A percentile compares a stretch with the other conserved stretches of the same genome.
Conservation (phyloP, 2,113 vertebrate species). For the Corynorhinus townsendii region DNA sequence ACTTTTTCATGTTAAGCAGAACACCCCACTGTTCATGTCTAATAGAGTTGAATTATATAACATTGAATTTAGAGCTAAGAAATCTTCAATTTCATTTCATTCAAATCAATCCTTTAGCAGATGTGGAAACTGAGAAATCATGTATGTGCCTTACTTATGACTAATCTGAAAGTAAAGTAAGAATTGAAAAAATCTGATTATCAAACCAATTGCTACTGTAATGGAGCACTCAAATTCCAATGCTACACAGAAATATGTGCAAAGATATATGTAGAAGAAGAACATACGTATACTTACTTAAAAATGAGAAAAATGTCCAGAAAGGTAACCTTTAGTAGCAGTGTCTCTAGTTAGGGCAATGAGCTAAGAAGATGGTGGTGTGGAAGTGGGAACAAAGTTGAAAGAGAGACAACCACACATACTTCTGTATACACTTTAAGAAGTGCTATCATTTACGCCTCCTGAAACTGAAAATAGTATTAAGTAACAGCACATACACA, state of each 20-base stretch:
- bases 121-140: neutral
- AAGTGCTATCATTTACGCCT: neutral
- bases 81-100: neutral
- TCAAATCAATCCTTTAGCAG: neutral
- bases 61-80: neutral
- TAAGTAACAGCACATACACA: neutral
- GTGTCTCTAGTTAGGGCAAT: neutral
- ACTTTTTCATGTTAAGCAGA: neutral
- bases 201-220: neutral
- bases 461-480: neutral
- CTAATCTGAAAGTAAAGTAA: constrained; percentile 9
- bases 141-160: neutral
- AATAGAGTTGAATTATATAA: neutral
- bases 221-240: neutral
- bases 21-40: neutral
- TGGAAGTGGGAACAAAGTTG: rapidly evolving
- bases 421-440: neutral
- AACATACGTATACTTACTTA: neutral
- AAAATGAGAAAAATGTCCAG: neutral
- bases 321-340: neutral
- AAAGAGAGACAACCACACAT: neutral
- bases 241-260: neutral
- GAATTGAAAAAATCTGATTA: neutral
- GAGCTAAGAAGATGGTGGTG: neutral
- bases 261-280: neutral